Base-by-base conservation (phyloP, 2,888 invertebrate genomes). In the Tridacna gigas region DNA sequence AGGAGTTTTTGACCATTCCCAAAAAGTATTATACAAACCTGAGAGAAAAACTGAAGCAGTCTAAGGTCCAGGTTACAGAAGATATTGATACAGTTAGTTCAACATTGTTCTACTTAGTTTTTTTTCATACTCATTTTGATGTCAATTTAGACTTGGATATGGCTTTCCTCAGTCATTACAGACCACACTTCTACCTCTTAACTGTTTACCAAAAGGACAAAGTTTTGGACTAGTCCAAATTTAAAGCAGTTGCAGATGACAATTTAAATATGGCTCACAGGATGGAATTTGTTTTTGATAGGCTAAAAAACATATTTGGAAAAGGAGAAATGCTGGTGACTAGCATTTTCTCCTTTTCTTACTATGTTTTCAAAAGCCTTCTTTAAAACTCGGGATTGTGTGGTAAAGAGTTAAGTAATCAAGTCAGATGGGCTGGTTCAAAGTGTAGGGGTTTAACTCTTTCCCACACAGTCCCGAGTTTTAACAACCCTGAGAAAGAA, bases 1-100 rank as follows among this genome's bases (percentile, higher is more conserved):
- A 97, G 78, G 97, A 98, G 92, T 99, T 99, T 95, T 96, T 99
- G 20, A 95, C 97, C 28, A 97, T 99, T 78, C 99, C 99, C 0
- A 96, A 97, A 69, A 96, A 96, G 75, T 99, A 99, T 95, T 99
- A 99, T 95, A 97, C 96, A 47, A 96, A 97, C 90, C 96, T 99
- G 60, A 96, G 97, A 79, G 96, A 98, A 91, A 96, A 96, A 80
- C 95, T 99, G 12, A 96, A 96, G 87, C 94, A 95, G 20, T 97
- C 98, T 90, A 97, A 97, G 92, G 97, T 98, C 22, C 96, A 96
- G 92, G 96, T 99, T 69, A 96, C 96, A 0, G 99, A 99, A 95
- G 98, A 98, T 93, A 95, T 99, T 89, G 96, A 97, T 89, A 96
- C 96, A 25, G 95, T 99, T 77, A 85, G 89, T 88, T n/a, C 20